These are phyloP conservation scores for Osmerus eperlanus DNA, from an alignment of 2,113 vertebrate genomes.

Conservation along the genomic window DNA sequence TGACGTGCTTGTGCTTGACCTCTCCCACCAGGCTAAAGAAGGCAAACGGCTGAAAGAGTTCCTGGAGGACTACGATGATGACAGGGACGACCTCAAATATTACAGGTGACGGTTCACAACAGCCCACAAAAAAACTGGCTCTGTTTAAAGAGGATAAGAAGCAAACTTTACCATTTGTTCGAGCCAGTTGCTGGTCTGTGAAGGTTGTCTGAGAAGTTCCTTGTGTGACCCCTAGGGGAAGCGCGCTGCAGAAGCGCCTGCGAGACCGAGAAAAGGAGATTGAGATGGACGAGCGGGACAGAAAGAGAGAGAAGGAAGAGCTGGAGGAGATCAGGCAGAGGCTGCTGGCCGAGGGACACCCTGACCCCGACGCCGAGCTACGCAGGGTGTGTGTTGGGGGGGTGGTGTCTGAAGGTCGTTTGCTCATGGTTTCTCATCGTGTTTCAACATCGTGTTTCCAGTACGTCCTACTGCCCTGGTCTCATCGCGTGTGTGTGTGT, in stretches of 20 bases:
- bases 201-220: conserved; percentile 42
- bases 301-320: conserved; percentile 98
- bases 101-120: conserved; percentile 77
- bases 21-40: conserved; percentile 84
- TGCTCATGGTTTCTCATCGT: conserved; percentile 22
- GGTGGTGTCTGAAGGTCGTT: conserved; percentile 9
- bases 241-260: conserved; percentile 96
- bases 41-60: conserved; percentile 97
- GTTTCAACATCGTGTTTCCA: conserved; percentile 20
- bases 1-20: not conserved
- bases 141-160: not conserved
- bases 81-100: conserved; percentile 97
- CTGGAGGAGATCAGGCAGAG: conserved; percentile 96
- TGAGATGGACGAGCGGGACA: conserved; percentile 95
- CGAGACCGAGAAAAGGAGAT: conserved; percentile 97
- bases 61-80: conserved; percentile 97
- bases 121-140: not conserved
- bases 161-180: not conserved
- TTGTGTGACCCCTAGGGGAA: conserved; percentile 79
- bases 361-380: conserved; percentile 95
- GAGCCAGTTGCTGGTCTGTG: conserved; percentile 44
- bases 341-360: conserved; percentile 95
- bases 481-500: conserved; percentile 11
- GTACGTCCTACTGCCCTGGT: not conserved
- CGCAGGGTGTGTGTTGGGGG: conserved; percentile 80